These are phyloP conservation scores for Poecilia gillii DNA, from an alignment of 2,797 vertebrate genomes.

Conservation along the genomic window DNA sequence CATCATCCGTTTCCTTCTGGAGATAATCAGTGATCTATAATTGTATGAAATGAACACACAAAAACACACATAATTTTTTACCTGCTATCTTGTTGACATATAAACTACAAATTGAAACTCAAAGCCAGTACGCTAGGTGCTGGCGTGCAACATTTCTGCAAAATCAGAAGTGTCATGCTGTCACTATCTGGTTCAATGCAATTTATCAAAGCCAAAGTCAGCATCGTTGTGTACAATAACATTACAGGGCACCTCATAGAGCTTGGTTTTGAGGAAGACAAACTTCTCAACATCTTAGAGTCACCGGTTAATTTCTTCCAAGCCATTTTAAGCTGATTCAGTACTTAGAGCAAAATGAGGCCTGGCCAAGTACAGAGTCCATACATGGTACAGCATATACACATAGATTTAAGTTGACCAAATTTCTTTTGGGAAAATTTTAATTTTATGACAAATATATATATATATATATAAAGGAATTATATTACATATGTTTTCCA, in stretches of 20 bases:
- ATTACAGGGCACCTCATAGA: not conserved
- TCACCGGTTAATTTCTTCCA: not conserved
- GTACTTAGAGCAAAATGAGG: not conserved
- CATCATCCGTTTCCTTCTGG: constrained; percentile 47
- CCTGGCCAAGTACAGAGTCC: not conserved
- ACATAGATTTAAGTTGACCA: not conserved
- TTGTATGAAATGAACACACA: constrained; percentile 13
- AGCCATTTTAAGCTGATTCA: not conserved
- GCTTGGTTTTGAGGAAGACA: not conserved
- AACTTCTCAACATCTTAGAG: not conserved
- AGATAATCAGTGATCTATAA: constrained; percentile 54
- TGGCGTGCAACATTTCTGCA: not conserved
- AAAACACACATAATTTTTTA: not conserved
- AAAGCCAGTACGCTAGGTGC: not conserved
- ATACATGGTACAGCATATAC: not conserved
- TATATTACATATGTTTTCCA: not conserved
- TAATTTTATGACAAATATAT: not conserved
- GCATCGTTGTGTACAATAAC: not conserved
- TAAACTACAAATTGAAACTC: not conserved
- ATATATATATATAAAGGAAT: too few relatives aligned
- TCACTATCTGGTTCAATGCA: not conserved
- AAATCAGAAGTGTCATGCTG: not conserved
- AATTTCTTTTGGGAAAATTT: not conserved
- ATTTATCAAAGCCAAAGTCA: not conserved
- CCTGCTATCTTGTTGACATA: not conserved